Conservation (phyloP, 2,797 vertebrate genomes). For the Prunella strophiata region DNA sequence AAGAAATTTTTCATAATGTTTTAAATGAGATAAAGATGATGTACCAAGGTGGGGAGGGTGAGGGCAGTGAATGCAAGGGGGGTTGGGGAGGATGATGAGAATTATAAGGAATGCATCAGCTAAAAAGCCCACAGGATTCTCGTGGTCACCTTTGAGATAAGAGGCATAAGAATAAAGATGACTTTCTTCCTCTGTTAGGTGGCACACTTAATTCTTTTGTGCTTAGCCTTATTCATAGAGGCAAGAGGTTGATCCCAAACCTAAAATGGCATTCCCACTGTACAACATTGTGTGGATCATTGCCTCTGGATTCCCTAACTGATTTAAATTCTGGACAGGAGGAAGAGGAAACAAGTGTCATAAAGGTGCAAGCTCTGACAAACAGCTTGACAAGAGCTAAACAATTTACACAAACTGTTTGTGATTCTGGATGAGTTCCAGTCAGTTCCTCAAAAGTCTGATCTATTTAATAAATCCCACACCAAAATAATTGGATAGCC, state of each 20-base stretch:
- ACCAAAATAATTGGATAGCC: not conserved
- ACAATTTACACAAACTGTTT: not conserved
- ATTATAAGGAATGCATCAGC: not conserved
- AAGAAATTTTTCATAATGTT: not conserved
- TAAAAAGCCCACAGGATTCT: not conserved
- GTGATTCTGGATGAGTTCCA: not conserved
- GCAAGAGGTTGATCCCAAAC: not conserved
- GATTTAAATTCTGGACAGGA: not conserved
- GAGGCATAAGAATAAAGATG: not conserved
- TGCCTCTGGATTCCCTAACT: not conserved
- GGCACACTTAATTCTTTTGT: not conserved
- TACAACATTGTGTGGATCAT: not conserved
- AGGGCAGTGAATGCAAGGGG: not conserved
- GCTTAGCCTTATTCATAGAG: not conserved
- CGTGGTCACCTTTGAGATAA: not conserved
- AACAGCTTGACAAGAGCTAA: not conserved
- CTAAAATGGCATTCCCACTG: not conserved
- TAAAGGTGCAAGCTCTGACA: not conserved
- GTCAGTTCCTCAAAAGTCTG: not conserved
- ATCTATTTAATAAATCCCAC: not conserved
- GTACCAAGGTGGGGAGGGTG: fast-evolving
- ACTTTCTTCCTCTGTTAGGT: not conserved
- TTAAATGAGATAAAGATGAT: not conserved
- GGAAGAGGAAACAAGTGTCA: not conserved
- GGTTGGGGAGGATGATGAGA: not conserved